Evolutionary conservation across 2,113 vertebrate genomes (phyloP), one percentile per base, ranked within the genome.

Genomic region (Cololabis saira): DNA sequence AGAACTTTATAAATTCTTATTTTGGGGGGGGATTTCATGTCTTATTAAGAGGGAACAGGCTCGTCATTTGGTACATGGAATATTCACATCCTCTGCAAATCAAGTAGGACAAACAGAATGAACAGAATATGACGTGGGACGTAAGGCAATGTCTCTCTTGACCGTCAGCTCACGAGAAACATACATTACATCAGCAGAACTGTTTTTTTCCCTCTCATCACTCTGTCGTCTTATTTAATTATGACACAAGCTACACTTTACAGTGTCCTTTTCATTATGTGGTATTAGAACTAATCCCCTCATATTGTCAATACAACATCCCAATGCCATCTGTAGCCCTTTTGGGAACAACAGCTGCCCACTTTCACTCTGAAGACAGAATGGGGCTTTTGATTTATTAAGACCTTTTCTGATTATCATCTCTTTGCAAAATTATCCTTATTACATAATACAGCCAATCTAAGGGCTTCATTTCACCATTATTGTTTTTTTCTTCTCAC

Each of bases 361-460:
- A 42, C 14, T 61, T 57, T 67, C 12, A 40, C 37, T 53, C 16
- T 76, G 33, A 59, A 49, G 22, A 12, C 27, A 5, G 10, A 5
- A 2, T 3, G 47, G 3, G 63, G 12, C 12, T 21, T 59, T 42
- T 48, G 12, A 30, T 30, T 27, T 22, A 9, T 49, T 55, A 43
- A 7, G 58, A 61, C 42, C 30, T 30, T 48, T 13, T 52, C 58
- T 66, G 27, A 48, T 69, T 58, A 24, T 66, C 14, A 55, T 48
- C 24, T 52, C 14, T 17, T 55, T 5, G 6, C 15, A 45, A 33
- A 22, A 52, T 42, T 58, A 43, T 51, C 30, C 6, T 61, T 48
- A 62, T 71, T 43, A 60, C 50, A 59, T 52, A 22, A 59, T 57
- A 57, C 33, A 59, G 53, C 33, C 27, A 21, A 17, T 61, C 50